These are phyloP conservation scores for Ectobius pallidus DNA, from an alignment of 2,888 invertebrate species.

Conservation along the genomic window DNA sequence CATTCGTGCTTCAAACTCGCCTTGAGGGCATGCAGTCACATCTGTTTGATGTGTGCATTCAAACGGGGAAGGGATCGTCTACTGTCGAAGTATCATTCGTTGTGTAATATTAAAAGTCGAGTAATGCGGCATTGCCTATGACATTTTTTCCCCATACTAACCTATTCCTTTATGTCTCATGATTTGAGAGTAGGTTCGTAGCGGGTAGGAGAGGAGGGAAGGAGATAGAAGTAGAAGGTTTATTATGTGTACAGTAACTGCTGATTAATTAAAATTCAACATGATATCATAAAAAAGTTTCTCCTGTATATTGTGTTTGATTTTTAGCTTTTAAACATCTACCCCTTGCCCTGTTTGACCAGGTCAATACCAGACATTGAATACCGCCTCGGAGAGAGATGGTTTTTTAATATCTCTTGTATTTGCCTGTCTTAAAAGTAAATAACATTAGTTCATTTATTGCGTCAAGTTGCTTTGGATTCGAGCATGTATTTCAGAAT, in stretches of 20 bases:
- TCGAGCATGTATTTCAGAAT: too few relatives aligned
- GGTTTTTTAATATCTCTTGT: conserved; percentile 27
- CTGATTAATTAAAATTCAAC: conserved; percentile 14
- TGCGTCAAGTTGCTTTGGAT: not conserved
- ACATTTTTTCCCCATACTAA: too few relatives aligned
- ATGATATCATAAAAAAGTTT: conserved; percentile 11
- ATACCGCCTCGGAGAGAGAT: not conserved
- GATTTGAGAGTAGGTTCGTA: conserved; percentile 9
- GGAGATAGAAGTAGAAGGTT: conserved; percentile 1
- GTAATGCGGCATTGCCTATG: too few relatives aligned
- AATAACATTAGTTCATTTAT: conserved; percentile 14
- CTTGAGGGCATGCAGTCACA: too few relatives aligned
- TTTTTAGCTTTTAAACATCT: conserved; percentile 3
- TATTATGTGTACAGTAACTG: conserved; percentile 17
- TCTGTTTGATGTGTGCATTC: too few relatives aligned
- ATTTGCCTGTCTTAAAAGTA: conserved; percentile 20
- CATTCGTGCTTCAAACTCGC: too few relatives aligned
- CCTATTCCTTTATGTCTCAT: conserved; percentile 2
- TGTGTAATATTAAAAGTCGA: too few relatives aligned
- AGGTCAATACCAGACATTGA: not conserved
- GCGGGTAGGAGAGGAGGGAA: not conserved
- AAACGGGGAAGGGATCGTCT: too few relatives aligned
- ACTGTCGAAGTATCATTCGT: too few relatives aligned
- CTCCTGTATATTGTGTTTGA: conserved; percentile 30
- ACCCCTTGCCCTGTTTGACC: not conserved